Percentiles rank a stretch among this genome's conserved stretches.
phyloP scores from a whole-genome alignment of 1,140 invertebrate genomes.

The Helicoverpa zea region DNA sequence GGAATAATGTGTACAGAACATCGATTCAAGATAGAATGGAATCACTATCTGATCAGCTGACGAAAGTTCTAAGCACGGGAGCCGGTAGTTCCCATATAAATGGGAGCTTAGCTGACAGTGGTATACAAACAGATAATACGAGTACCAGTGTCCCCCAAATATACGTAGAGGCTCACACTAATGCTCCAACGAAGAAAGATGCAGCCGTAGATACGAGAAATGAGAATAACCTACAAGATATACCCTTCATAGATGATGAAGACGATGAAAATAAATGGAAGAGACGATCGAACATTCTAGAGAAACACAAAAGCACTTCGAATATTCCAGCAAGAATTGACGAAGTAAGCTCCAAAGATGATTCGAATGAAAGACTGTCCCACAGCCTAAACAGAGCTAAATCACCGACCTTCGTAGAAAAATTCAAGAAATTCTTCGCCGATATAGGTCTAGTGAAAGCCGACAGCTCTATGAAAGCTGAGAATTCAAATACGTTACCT shows the following conservation, averaged over 20 bases:
- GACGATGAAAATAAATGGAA: slow-evolving; percentile 70
- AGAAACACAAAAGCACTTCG: slow-evolving; percentile 81
- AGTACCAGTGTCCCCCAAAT: slow-evolving; percentile 81
- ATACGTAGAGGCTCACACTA: slow-evolving; percentile 69
- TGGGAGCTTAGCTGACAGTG: slow-evolving; percentile 80
- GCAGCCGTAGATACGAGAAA: slow-evolving; percentile 81
- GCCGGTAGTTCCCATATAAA: slow-evolving; percentile 82
- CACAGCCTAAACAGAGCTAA: slow-evolving; percentile 78
- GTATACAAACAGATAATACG: slow-evolving; percentile 82
- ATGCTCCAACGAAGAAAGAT: slow-evolving; percentile 68
- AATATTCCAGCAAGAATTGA: slow-evolving; percentile 80
- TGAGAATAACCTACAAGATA: slow-evolving; percentile 81
- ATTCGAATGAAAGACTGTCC: slow-evolving; percentile 73
- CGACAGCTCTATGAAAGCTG: slow-evolving; percentile 55
- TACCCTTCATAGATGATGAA: slow-evolving; percentile 83
- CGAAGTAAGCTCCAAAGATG: slow-evolving; percentile 72
- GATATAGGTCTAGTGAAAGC: slow-evolving; percentile 79
- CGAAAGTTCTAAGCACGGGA: slow-evolving; percentile 78
- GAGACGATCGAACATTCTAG: slow-evolving; percentile 65
- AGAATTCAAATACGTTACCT: slow-evolving; percentile 68
- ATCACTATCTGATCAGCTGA: slow-evolving; percentile 75
- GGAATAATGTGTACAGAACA: slow-evolving; percentile 70
- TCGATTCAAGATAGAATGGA: slow-evolving; percentile 76
- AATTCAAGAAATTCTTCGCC: slow-evolving; percentile 82
- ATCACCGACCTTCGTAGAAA: slow-evolving; percentile 82